A percentile compares a stretch with the other conserved stretches of the same genome.
Conservation (phyloP, 2,888 invertebrate genomes). For the Venusia cambrica region DNA sequence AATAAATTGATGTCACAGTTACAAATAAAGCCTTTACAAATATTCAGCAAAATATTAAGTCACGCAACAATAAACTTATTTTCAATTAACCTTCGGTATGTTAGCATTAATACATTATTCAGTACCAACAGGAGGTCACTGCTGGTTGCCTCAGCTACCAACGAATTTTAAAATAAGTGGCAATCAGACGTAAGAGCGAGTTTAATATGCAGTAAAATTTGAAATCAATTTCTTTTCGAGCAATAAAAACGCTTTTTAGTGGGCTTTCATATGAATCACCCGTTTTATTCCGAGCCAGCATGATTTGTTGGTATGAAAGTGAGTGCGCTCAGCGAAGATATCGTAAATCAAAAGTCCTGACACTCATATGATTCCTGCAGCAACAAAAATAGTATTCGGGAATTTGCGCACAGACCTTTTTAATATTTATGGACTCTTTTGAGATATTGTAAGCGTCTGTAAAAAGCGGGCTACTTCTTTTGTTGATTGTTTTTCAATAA, state of each 20-base stretch:
- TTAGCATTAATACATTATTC: conserved; percentile 61
- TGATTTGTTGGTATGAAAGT: conserved; percentile 67
- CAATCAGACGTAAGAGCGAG: conserved; percentile 71
- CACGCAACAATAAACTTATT: conserved; percentile 43
- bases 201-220: conserved; percentile 77
- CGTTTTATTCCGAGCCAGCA: conserved; percentile 22
- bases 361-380: conserved; percentile 39
- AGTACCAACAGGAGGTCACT: conserved; percentile 56
- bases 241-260: conserved; percentile 64
- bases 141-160: conserved; percentile 36
- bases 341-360: conserved; percentile 68
- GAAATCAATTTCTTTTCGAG: conserved; percentile 71
- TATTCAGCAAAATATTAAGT: conserved; percentile 16
- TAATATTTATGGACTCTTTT: conserved; percentile 32
- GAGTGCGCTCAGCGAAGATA: conserved; percentile 62
- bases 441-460: conserved; percentile 24
- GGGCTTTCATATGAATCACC: conserved; percentile 60
- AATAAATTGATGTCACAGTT: conserved; percentile 12
- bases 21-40: conserved; percentile 15
- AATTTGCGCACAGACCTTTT: conserved; percentile 29
- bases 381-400: conserved; percentile 34
- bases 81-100: conserved; percentile 64
- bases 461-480: conserved; percentile 23
- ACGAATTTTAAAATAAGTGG: conserved; percentile 52
- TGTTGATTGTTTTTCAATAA: conserved; percentile 11